Conservation (phyloP, 2,113 vertebrate species). For the Ciconia boyciana region DNA sequence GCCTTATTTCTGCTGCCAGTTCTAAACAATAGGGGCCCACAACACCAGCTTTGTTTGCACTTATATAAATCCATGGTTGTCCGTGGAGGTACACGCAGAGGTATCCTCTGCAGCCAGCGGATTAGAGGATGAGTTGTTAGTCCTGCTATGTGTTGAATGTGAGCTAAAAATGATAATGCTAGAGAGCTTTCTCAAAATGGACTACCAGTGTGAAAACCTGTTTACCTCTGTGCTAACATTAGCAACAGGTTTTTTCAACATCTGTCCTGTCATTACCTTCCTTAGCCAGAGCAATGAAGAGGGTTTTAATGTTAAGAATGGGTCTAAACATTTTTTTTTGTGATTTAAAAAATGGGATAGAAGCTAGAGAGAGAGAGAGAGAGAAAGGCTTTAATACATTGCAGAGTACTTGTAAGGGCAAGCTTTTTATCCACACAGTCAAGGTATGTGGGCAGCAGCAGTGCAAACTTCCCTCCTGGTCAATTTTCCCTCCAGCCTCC, state of each 20-base stretch:
- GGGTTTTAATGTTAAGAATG: neutral
- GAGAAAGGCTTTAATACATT: neutral
- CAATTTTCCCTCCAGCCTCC: neutral
- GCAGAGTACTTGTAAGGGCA: neutral
- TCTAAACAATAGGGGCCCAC: conserved; percentile 20
- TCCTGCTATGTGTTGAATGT: neutral
- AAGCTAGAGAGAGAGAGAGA: neutral
- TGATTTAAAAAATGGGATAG: neutral
- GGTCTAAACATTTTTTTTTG: neutral
- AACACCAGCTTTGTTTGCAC: conserved; percentile 18
- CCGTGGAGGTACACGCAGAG: neutral
- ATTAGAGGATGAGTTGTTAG: neutral
- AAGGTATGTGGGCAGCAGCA: neutral
- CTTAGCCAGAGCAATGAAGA: neutral
- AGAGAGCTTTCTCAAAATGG: neutral
- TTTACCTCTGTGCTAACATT: neutral
- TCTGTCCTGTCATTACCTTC: neutral
- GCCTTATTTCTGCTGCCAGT: conserved; percentile 53
- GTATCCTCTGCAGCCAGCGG: neutral
- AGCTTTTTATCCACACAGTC: neutral
- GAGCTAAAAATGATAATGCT: neutral
- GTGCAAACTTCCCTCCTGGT: neutral
- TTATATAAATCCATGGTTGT: neutral
- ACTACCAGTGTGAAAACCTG: neutral
- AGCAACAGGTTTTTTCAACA: neutral